Evolutionary conservation across 35 echinoderm and acorn worm genomes (phyloP), one percentile per base, ranked within the genome.

Genomic region (Diadema setosum): DNA sequence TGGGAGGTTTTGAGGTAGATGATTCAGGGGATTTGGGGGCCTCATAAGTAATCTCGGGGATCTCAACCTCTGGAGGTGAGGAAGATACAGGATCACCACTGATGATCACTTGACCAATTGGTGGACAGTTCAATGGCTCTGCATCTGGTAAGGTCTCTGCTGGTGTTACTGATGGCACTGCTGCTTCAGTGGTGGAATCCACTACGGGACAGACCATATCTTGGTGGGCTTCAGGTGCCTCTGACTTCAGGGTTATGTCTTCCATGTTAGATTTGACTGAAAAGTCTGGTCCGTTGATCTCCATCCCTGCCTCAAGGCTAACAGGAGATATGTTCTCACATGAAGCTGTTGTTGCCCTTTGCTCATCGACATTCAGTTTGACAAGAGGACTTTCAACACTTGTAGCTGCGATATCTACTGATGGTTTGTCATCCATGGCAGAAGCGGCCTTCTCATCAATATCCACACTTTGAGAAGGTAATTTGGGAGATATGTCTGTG

Each of bases 1-100:
- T 78, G 14, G 73, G 8, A 41, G 73, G 33, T 78, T 44, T 78
- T 44, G 73, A 78, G 73, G 73, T 78, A 78, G 73, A 78, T 78
- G 73, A 78, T 26, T 78, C 73, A 36, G 48, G 48, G n/a, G 48
- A 11, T 52, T 52, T n/a, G n/a, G n/a, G 35, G n/a, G 73, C 73
- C 24, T 39, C 35, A 44, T 25, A 21, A 42, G 21, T 3, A 20
- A 26, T 78, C 39, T 78, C 73, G 11, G 29, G 35, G 9, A 78
- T 41, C 44, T 78, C 73, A 41, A 39, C 35, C 8, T 78, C 11
- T 78, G 33, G 73, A 15, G 40, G 1, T 44, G 40, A 9, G n/a
- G n/a, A n/a, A n/a, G n/a, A n/a, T n/a, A n/a, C n/a, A n/a, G n/a
- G n/a, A n/a, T n/a, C n/a, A n/a, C n/a, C n/a, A n/a, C n/a, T n/a